These are phyloP conservation scores for Parotia lawesii DNA, from an alignment of 2,113 vertebrate species.

Conservation along the genomic window DNA sequence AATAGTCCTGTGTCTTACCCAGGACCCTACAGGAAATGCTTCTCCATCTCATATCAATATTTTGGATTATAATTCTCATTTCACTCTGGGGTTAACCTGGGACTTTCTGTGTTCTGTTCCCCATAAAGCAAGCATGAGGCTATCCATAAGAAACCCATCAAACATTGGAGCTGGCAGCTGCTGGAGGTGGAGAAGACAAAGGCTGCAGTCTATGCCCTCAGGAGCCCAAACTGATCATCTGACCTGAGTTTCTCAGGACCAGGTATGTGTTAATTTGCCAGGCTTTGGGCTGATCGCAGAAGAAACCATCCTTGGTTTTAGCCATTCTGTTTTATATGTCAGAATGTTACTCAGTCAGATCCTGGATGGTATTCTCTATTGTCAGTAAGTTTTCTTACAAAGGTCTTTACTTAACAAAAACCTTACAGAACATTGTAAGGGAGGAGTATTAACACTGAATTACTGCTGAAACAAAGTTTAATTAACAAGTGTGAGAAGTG, in stretches of 20 bases:
- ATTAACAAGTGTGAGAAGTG: conserved; percentile 9
- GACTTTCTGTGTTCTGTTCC: not conserved
- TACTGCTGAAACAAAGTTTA: not conserved
- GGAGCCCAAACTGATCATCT: not conserved
- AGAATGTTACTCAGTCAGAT: not conserved
- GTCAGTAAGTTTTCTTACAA: not conserved
- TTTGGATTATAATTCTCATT: not conserved
- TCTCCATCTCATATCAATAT: not conserved
- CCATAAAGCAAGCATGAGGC: not conserved
- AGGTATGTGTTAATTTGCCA: not conserved
- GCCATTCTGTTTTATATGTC: not conserved
- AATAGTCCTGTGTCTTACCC: not conserved
- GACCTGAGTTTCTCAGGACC: not conserved
- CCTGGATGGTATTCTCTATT: not conserved
- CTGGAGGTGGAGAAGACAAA: not conserved
- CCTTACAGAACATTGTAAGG: not conserved
- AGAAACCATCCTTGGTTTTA: not conserved
- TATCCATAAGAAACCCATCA: not conserved
- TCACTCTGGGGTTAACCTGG: not conserved
- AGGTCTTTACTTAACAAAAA: not conserved
- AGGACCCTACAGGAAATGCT: not conserved
- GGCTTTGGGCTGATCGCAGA: not conserved
- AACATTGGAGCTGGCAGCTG: not conserved
- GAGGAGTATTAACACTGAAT: not conserved
- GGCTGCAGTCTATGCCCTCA: not conserved